These are phyloP conservation scores for Parnassius smintheus DNA, from an alignment of 2,888 invertebrate genomes.

Conservation along the genomic window DNA sequence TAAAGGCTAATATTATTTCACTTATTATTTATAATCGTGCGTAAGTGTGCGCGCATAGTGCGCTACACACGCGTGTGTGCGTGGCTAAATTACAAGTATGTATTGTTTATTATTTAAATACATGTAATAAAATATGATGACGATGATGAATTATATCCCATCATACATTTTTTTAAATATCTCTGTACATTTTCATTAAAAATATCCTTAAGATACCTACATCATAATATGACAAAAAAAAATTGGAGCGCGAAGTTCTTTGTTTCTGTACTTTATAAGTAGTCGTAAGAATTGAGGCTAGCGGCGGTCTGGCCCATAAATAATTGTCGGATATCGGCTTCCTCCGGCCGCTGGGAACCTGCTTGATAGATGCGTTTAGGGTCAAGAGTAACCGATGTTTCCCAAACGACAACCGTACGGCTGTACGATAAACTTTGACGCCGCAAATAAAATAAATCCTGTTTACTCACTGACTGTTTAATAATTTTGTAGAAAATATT, in stretches of 20 bases:
- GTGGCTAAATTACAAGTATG: too few relatives aligned
- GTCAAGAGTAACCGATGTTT: slow-evolving; percentile 27
- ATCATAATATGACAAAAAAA: neutral
- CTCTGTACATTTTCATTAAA: neutral
- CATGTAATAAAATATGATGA: too few relatives aligned
- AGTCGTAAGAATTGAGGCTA: slow-evolving; percentile 46
- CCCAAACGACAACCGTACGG: slow-evolving; percentile 20
- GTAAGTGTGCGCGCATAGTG: too few relatives aligned
- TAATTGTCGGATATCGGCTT: slow-evolving; percentile 60
- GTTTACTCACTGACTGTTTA: slow-evolving; percentile 1
- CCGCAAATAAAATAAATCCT: slow-evolving; percentile 8
- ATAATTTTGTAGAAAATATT: neutral
- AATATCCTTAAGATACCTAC: neutral
- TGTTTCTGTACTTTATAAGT: slow-evolving; percentile 28
- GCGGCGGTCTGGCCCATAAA: slow-evolving; percentile 48
- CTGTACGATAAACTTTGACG: slow-evolving; percentile 10
- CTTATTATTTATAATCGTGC: too few relatives aligned
- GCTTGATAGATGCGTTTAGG: slow-evolving; percentile 46
- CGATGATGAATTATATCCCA: too few relatives aligned
- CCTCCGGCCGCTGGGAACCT: slow-evolving; percentile 50
- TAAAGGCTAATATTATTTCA: too few relatives aligned
- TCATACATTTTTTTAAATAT: too few relatives aligned
- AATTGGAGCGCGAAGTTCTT: slow-evolving; percentile 26
- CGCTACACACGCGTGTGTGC: too few relatives aligned
- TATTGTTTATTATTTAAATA: too few relatives aligned